Evolutionary conservation across 2,113 vertebrate species (phyloP).

Genomic region (Donacobius atricapilla): DNA sequence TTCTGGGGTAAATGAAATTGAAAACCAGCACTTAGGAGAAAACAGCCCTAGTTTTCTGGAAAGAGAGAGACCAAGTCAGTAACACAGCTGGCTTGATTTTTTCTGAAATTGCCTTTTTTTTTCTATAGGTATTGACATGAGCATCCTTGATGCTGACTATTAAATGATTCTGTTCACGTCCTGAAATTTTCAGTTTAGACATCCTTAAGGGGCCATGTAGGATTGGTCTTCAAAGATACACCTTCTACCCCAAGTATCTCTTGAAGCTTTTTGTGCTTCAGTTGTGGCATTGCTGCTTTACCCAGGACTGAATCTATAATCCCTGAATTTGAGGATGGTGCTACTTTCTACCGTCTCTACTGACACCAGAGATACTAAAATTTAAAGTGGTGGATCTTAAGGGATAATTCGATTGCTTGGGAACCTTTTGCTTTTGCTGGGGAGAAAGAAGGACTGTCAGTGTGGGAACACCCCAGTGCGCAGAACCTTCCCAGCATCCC

Average conservation of each 20-base stretch:
- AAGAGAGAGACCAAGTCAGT: background rate
- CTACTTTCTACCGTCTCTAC: background rate
- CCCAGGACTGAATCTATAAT: background rate
- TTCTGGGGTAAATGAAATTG: background rate
- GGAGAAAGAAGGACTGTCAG: background rate
- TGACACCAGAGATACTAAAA: background rate
- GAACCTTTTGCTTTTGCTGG: background rate
- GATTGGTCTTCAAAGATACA: background rate
- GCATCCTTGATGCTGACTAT: rapidly evolving
- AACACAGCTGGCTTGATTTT: background rate
- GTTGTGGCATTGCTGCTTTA: rapidly evolving
- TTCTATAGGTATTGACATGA: background rate
- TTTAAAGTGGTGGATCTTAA: background rate
- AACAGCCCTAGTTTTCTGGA: background rate
- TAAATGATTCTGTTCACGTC: background rate
- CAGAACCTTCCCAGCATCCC: background rate
- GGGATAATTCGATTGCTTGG: background rate
- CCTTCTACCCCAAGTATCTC: background rate
- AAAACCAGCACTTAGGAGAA: background rate
- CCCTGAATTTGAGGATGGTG: background rate
- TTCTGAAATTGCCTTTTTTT: background rate
- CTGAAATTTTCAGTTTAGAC: background rate
- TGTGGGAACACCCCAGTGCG: rapidly evolving
- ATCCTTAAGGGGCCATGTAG: background rate
- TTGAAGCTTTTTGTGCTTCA: background rate